Conservation (phyloP, 2,113 vertebrate species). For the Gila orcuttii region DNA sequence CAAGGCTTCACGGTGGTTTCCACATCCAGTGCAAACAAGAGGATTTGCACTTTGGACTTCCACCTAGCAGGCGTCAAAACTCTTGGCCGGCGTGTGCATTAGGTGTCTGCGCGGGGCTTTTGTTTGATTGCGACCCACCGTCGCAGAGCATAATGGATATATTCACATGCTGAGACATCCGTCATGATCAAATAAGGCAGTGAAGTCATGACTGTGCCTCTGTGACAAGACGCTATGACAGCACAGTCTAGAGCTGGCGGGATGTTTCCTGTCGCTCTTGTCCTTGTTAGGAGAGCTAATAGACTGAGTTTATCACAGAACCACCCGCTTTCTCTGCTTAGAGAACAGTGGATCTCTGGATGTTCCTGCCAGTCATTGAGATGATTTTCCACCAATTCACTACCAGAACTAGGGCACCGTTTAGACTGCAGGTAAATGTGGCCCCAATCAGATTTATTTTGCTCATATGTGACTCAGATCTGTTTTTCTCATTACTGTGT, state of each 20-base stretch:
- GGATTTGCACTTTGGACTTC: constrained; percentile 52
- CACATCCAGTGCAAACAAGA: constrained; percentile 47
- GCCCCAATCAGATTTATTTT: no score
- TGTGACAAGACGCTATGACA: constrained; percentile 35
- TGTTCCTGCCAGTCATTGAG: background rate
- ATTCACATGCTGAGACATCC: constrained; percentile 44
- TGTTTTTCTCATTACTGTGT: no score
- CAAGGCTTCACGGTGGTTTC: constrained; percentile 27
- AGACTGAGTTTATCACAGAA: constrained; percentile 17
- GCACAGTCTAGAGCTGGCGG: background rate
- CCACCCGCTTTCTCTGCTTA: background rate
- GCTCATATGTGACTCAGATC: no score
- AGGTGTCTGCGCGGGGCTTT: background rate
- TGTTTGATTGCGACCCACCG: background rate
- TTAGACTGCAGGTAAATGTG: no score
- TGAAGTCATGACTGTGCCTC: constrained; percentile 63
- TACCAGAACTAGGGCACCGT: background rate
- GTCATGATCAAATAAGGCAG: constrained; percentile 79
- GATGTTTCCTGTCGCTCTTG: background rate
- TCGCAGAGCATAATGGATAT: background rate
- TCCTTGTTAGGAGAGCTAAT: background rate
- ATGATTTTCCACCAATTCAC: background rate
- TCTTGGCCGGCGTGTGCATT: constrained; percentile 16
- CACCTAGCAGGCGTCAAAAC: constrained; percentile 43
- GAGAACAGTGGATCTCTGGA: background rate